Evolutionary conservation across 2,797 vertebrate species (phyloP).

Genomic region (Loris lydekkerianus): DNA sequence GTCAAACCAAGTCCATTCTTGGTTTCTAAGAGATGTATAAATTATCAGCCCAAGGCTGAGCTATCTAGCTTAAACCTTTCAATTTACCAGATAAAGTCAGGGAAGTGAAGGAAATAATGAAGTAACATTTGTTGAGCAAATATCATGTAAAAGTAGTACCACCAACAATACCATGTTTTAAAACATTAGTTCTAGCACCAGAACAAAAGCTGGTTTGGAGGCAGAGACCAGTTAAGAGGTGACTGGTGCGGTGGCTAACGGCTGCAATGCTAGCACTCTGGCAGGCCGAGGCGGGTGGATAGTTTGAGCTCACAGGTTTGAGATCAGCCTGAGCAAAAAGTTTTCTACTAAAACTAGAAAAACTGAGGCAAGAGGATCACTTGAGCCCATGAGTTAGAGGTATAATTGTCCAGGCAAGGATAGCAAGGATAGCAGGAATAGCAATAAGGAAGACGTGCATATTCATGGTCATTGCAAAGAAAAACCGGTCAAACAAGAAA

Average conservation of each 20-base stretch:
- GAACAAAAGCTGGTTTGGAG: neutral
- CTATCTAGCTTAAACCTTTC: neutral
- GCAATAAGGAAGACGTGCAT: neutral
- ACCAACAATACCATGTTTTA: neutral
- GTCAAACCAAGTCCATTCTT: neutral
- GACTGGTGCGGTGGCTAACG: neutral
- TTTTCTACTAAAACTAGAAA: no score
- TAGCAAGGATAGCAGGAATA: neutral
- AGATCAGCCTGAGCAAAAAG: no score
- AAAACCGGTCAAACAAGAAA: neutral
- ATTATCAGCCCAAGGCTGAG: neutral
- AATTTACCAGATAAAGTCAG: neutral
- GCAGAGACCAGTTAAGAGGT: neutral
- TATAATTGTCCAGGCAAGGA: neutral
- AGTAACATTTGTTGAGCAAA: neutral
- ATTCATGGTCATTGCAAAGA: no score
- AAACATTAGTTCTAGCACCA: neutral
- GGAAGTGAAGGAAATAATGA: neutral
- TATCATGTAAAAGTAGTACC: neutral
- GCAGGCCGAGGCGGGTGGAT: no score
- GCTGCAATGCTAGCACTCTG: no score
- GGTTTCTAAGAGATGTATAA: constrained; percentile 1
- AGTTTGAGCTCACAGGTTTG: no score
- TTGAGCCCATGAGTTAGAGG: no score
- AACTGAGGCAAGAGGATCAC: no score